These are phyloP conservation scores for Basileuterus tristriatus DNA, from an alignment of 2,797 vertebrate species.

Conservation along the genomic window DNA sequence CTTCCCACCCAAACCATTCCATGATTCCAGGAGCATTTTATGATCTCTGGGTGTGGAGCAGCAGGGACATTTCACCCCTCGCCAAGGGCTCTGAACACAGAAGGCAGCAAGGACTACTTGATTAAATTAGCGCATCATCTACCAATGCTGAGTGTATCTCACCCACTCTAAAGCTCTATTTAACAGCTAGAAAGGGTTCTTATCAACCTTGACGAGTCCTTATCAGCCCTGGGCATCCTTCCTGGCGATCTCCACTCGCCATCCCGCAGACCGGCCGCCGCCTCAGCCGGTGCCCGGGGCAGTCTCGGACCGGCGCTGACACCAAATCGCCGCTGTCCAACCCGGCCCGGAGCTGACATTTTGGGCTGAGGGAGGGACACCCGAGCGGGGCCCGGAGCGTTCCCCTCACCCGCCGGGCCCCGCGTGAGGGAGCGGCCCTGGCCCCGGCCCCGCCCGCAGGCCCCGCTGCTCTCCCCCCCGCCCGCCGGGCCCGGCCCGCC, in stretches of 20 bases:
- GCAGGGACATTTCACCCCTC: neutral
- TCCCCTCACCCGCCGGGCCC: neutral
- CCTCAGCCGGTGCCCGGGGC: neutral
- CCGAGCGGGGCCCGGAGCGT: neutral
- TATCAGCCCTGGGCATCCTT: neutral
- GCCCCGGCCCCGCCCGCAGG: neutral
- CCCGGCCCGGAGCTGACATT: neutral
- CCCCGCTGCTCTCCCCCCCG: neutral
- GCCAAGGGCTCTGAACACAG: neutral
- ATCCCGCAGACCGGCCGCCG: neutral
- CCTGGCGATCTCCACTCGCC: neutral
- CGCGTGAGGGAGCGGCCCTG: neutral
- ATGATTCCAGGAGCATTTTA: neutral
- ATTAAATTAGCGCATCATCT: neutral
- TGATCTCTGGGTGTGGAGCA: neutral
- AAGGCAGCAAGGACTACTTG: accelerated
- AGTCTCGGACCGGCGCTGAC: neutral
- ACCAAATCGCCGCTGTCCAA: neutral
- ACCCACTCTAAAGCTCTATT: accelerated
- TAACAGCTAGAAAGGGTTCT: neutral
- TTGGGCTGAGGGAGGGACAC: neutral
- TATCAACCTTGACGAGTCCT: neutral
- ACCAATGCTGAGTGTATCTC: accelerated
- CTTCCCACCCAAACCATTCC: neutral
- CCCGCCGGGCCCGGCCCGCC: neutral